Evolutionary conservation across 2,113 vertebrate genomes (phyloP).

Genomic region (Callaeas wilsoni): DNA sequence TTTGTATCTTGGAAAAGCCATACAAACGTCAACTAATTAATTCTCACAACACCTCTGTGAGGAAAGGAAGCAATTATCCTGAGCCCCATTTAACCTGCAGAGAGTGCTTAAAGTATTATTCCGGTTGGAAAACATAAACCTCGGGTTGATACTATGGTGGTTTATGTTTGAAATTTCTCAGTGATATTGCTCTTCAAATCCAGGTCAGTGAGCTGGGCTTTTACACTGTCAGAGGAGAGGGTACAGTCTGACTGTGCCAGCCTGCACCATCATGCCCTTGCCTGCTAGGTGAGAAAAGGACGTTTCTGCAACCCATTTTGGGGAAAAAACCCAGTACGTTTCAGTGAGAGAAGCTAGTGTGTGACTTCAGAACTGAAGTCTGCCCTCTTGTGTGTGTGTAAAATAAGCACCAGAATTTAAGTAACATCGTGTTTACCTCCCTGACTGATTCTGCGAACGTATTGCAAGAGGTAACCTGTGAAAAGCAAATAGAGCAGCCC

Average conservation of each 20-base stretch:
- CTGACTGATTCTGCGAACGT: background rate
- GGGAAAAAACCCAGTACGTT: accelerated
- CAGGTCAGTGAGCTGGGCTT: background rate
- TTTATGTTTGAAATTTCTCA: background rate
- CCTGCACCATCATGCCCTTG: accelerated
- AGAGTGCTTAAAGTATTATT: background rate
- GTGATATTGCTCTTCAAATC: background rate
- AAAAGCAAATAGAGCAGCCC: background rate
- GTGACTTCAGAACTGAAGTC: background rate
- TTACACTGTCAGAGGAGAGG: background rate
- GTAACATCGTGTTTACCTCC: background rate
- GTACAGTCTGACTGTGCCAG: too few relatives aligned
- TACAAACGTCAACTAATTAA: slow-evolving; percentile 19
- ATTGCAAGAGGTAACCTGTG: background rate
- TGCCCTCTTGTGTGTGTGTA: background rate
- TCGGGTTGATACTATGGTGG: accelerated
- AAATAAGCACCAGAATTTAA: background rate
- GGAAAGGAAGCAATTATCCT: slow-evolving; percentile 5
- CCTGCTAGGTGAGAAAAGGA: background rate
- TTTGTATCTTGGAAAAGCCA: background rate
- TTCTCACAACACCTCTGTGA: background rate
- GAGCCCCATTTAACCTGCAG: background rate
- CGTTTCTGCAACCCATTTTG: background rate
- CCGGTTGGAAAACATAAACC: background rate
- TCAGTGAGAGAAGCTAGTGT: background rate